Conservation (phyloP, 2,797 vertebrate species). For the Sternarchorhynchus goeldii region DNA sequence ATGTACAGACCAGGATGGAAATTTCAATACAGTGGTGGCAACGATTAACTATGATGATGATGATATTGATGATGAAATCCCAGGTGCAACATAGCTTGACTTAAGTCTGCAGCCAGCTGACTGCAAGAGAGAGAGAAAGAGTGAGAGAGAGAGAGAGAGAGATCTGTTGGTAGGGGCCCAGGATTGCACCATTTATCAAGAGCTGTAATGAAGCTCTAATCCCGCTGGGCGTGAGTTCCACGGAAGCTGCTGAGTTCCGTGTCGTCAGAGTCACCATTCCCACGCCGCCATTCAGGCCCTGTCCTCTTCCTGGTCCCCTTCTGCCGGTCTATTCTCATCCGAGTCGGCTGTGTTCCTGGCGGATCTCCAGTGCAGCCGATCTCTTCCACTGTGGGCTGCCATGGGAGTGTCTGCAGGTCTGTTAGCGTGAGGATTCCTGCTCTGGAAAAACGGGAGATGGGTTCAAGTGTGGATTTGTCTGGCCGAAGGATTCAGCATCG, state of each 20-base stretch:
- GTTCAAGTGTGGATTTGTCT: too few species aligned
- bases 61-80: not conserved
- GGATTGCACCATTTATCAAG: constrained; percentile 1
- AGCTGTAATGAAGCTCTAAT: constrained; percentile 32
- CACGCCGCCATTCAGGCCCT: not conserved
- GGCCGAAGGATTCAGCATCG: too few species aligned
- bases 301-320: not conserved
- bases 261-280: constrained; percentile 7
- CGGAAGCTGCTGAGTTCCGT: not conserved
- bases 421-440: too few species aligned
- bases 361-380: not conserved
- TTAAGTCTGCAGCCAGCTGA: not conserved
- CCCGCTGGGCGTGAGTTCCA: constrained; percentile 13
- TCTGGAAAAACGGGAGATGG: too few species aligned
- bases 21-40: not conserved
- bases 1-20: not conserved
- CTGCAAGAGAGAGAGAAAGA: too few species aligned
- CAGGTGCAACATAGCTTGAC: not conserved
- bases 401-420: not conserved
- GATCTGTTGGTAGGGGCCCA: not conserved
- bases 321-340: not conserved
- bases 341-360: not conserved
- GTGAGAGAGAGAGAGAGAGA: not conserved
- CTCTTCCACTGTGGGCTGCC: not conserved
- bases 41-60: not conserved